These are phyloP conservation scores for Blastobasis lacticolella DNA, from an alignment of 2,888 invertebrate species.

Conservation along the genomic window DNA sequence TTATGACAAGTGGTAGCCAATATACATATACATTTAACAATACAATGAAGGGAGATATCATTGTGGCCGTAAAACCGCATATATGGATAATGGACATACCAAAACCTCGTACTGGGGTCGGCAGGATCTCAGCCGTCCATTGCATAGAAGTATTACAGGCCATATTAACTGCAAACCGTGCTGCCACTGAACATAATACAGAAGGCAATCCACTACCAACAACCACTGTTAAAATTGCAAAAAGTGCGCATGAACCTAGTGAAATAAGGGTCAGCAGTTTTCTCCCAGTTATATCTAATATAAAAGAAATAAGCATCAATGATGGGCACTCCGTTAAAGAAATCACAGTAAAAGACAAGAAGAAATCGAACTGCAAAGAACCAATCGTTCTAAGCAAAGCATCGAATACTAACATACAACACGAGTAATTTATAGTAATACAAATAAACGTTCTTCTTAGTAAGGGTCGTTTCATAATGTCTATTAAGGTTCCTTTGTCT, in stretches of 20 bases:
- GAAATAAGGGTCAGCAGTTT: constrained; percentile 31
- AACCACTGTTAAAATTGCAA: constrained; percentile 37
- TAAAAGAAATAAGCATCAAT: constrained; percentile 36
- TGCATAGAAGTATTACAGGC: constrained; percentile 35
- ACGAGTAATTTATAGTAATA: constrained; percentile 39
- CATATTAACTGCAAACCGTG: constrained; percentile 48
- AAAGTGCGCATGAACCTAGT: constrained; percentile 27
- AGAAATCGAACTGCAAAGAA: constrained; percentile 43
- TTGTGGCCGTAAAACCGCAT: constrained; percentile 38
- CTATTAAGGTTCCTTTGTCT: constrained; percentile 23
- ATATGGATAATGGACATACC: constrained; percentile 45
- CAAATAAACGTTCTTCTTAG: constrained; percentile 37
- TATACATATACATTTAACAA: constrained; percentile 34
- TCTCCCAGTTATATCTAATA: constrained; percentile 44
- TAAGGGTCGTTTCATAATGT: constrained; percentile 33
- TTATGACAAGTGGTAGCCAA: constrained; percentile 45
- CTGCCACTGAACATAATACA: constrained; percentile 43
- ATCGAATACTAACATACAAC: constrained; percentile 40
- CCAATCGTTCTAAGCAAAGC: constrained; percentile 43
- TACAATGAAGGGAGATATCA: constrained; percentile 51
- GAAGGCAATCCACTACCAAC: constrained; percentile 35
- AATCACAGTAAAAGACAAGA: constrained; percentile 46
- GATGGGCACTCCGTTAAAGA: constrained; percentile 54
- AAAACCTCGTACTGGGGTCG: constrained; percentile 45
- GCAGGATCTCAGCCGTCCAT: constrained; percentile 52